A percentile compares a stretch with the other conserved stretches of the same genome.
Evolutionary conservation across 1,140 invertebrate species (phyloP).

Genomic region (Plutomurus gul): DNA sequence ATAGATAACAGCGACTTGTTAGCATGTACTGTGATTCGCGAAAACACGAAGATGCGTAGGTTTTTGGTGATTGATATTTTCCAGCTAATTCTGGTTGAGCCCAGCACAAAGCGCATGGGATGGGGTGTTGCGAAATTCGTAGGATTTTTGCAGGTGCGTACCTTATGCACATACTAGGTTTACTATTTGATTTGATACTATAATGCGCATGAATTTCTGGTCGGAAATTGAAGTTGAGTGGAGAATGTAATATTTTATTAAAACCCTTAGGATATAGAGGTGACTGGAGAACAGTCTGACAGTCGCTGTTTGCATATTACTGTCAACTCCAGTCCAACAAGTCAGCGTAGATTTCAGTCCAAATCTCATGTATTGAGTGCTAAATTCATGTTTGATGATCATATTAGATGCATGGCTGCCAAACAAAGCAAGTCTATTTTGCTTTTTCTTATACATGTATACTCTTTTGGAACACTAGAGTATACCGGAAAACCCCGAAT

Average conservation of each 20-base stretch:
- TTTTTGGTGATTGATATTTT: constrained; percentile 94
- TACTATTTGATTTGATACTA: background rate
- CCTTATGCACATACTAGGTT: background rate
- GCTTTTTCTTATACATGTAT: constrained; percentile 24
- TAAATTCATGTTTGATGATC: constrained; percentile 97
- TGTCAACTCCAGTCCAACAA: constrained; percentile 80
- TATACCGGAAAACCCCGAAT: too few species aligned
- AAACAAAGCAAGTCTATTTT: constrained; percentile 76
- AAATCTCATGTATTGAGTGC: constrained; percentile 80
- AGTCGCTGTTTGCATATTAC: constrained; percentile 93
- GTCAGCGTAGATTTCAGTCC: constrained; percentile 64
- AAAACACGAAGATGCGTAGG: constrained; percentile 83
- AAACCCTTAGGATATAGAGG: constrained; percentile 72
- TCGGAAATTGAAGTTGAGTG: too few species aligned
- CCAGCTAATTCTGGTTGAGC: constrained; percentile 95
- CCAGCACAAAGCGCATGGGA: constrained; percentile 86
- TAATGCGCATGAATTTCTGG: too few species aligned
- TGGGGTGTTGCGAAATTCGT: constrained; percentile 97
- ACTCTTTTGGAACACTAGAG: background rate
- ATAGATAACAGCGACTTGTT: constrained; percentile 96
- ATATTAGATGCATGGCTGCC: constrained; percentile 96
- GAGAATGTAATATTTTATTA: too few species aligned
- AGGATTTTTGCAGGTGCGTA: constrained; percentile 74
- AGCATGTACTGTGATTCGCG: constrained; percentile 90
- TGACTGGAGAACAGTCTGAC: constrained; percentile 91